Base-by-base conservation (phyloP, 2,888 invertebrate genomes). In the Macrostomum cliftonense region DNA sequence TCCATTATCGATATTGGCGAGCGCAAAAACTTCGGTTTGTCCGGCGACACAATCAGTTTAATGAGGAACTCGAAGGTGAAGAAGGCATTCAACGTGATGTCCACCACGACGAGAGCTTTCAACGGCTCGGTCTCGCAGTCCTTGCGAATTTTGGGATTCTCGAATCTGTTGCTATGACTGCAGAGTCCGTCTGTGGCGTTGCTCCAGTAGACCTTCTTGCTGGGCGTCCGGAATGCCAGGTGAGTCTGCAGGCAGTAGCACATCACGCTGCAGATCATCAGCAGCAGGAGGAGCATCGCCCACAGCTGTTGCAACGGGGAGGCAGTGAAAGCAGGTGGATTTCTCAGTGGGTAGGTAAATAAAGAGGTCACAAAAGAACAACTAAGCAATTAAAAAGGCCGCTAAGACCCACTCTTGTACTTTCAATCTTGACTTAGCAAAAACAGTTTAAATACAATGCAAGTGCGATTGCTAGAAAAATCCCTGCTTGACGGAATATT, bases 61-160 rank as follows among this genome's bases (percentile, higher is more conserved):
- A 62, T 57, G 4, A 65, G 28, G 50, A 65, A 63, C 46, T 67
- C 67, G 14, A 63, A 12, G 2, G 60, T 61, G 53, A 67, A 67
- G 51, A 63, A 63, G 12, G 59, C 51, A 28, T 64, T 60, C 49
- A 64, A 63, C 7, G 57, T 50, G 1, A 63, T 47, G 49, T 67
- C 67, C 42, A 64, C 61, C 12, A 63, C 53, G 12, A 64, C 54
- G 9, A 67, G 39, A 16, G 20, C 52, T 12, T 12, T 9, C 20
- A 20, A n/a, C 2, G 52, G 52, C 44, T 52, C 52, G 17, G 52
- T 49, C n/a, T 37, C 37, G 42, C 52, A 52, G 28, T 52, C 51
- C 20, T 52, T 53, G 11, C 16, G n/a, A 19, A 45, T 37, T 53
- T 52, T 52, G n/a, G 45, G 45, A 45, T 52, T 50, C 12, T 28